phyloP scores from a whole-genome alignment of 2,888 invertebrate species.

The Germaria angustata region DNA sequence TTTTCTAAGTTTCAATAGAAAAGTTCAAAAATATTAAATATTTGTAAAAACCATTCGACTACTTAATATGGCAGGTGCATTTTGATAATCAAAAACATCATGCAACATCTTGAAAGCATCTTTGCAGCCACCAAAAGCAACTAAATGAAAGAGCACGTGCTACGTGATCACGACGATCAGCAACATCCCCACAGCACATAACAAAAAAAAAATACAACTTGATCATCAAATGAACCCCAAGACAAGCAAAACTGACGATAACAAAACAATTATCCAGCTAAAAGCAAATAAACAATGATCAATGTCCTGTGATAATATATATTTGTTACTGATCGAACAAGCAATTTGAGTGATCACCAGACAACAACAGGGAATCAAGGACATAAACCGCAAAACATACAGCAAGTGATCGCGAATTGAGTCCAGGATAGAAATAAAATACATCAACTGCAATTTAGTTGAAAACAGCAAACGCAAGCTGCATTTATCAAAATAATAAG shows the following conservation, averaged over 20 bases:
- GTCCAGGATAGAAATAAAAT: slow-evolving; percentile 26
- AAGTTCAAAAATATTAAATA: neutral
- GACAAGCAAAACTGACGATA: slow-evolving; percentile 24
- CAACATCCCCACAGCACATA: slow-evolving; percentile 12
- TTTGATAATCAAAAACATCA: slow-evolving; percentile 5
- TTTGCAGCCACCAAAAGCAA: slow-evolving; percentile 6
- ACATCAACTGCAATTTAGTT: slow-evolving; percentile 53
- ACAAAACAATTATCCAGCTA: slow-evolving; percentile 54
- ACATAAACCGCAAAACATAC: slow-evolving; percentile 24
- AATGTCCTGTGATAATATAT: slow-evolving; percentile 47
- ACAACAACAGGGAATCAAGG: slow-evolving; percentile 42
- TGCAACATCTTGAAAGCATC: slow-evolving; percentile 51
- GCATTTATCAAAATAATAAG: slow-evolving; percentile 63
- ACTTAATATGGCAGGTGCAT: slow-evolving; percentile 43
- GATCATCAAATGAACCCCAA: neutral
- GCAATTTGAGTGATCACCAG: slow-evolving; percentile 51
- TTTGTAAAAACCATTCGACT: neutral
- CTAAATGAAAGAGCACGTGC: slow-evolving; percentile 48
- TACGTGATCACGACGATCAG: slow-evolving; percentile 7
- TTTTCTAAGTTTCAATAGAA: neutral
- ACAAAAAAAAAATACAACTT: neutral
- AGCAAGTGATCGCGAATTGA: slow-evolving; percentile 28
- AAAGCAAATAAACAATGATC: slow-evolving; percentile 63
- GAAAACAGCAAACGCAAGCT: slow-evolving; percentile 60
- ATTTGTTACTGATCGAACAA: slow-evolving; percentile 32